Conservation (phyloP, 1,140 invertebrate species). For the Eciton burchellii region DNA sequence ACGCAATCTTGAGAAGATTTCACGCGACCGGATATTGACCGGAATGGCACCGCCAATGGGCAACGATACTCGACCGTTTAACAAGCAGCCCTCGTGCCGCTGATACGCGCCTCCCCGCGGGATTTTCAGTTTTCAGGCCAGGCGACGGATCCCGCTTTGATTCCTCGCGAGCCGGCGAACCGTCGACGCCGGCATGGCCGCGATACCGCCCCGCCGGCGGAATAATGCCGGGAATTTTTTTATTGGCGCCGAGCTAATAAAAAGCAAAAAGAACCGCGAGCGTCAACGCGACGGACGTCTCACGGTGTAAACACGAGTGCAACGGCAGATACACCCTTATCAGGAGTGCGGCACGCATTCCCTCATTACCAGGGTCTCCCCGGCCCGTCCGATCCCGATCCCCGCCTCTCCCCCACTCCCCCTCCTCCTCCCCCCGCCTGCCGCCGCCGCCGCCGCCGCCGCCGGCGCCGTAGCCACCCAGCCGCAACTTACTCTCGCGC, state of each 20-base stretch:
- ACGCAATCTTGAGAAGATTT: conserved; percentile 9
- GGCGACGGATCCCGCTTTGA: not conserved
- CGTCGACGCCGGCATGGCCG: not conserved
- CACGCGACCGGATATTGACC: not conserved
- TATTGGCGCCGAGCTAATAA: conserved; percentile 33
- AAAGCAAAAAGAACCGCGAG: not conserved
- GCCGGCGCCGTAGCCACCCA: conserved; percentile 4
- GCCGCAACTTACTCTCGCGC: conserved; percentile 47
- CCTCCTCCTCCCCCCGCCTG: too few species aligned
- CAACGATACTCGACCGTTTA: not conserved
- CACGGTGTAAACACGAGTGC: conserved; percentile 71
- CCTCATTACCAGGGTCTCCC: conserved; percentile 67
- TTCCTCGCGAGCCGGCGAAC: not conserved
- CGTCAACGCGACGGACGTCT: conserved; percentile 47
- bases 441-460: too few species aligned
- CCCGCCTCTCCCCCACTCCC: too few species aligned
- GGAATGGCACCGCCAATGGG: not conserved
- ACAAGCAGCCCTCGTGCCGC: not conserved
- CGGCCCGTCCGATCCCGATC: conserved; percentile 36
- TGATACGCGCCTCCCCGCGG: not conserved
- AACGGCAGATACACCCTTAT: conserved; percentile 72
- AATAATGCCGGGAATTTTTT: conserved; percentile 46
- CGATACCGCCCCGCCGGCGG: not conserved
- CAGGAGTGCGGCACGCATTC: conserved; percentile 73
- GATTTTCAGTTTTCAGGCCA: not conserved